Evolutionary conservation across 2,888 invertebrate species (phyloP).

Genomic region (Agriopis aurantiaria): DNA sequence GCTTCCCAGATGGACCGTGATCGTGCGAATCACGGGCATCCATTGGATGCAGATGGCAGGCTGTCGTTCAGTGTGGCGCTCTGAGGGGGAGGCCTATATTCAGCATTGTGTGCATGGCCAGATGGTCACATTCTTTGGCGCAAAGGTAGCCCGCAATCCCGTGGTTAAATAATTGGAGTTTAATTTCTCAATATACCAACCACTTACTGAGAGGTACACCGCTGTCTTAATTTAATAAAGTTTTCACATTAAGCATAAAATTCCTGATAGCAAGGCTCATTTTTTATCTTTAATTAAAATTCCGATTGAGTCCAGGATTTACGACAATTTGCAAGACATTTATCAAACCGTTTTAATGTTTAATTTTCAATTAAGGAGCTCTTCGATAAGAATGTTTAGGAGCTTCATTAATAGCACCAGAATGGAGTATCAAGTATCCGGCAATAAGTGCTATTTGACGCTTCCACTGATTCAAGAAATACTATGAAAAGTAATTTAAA

Average conservation of each 20-base stretch:
- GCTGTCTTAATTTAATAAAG: constrained; percentile 12
- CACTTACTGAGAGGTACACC: no score
- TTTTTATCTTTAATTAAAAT: constrained; percentile 48
- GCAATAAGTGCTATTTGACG: not conserved
- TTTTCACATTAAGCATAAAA: constrained; percentile 31
- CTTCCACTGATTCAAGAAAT: not conserved
- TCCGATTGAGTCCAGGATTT: constrained; percentile 45
- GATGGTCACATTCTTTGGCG: no score
- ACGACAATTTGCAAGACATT: constrained; percentile 43
- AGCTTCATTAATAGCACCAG: constrained; percentile 9
- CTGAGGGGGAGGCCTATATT: no score
- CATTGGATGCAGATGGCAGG: no score
- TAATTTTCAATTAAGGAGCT: constrained; percentile 39
- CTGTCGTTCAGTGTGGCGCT: no score
- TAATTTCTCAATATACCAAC: no score
- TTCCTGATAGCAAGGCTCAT: constrained; percentile 36
- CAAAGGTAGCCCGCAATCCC: no score
- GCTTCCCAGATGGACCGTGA: no score
- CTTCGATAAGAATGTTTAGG: constrained; percentile 19
- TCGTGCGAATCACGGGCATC: no score
- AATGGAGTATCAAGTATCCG: not conserved
- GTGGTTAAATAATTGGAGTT: no score
- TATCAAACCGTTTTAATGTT: constrained; percentile 42
- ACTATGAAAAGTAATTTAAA: no score
- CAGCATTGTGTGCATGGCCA: no score